Conservation (phyloP, 2,113 vertebrate genomes). For the Tychaedon coryphoeus region DNA sequence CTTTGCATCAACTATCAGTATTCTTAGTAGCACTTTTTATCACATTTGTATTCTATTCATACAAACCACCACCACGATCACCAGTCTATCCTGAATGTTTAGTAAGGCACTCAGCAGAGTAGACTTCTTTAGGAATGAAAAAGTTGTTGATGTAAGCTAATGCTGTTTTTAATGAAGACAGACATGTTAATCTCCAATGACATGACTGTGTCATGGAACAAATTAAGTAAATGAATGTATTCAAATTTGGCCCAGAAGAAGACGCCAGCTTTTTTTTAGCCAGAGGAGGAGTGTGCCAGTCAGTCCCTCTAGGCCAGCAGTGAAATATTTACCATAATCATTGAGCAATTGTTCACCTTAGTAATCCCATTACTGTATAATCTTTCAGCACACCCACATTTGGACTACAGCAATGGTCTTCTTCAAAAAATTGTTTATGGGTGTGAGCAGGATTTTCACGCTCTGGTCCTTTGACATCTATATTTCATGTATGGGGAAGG, state of each 20-base stretch:
- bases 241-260: conserved; percentile 4
- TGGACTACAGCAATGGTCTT: background rate
- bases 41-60: background rate
- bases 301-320: background rate
- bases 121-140: background rate
- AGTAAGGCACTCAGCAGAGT: background rate
- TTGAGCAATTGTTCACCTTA: conserved; percentile 31
- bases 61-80: background rate
- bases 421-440: background rate
- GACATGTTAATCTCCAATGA: conserved; percentile 3
- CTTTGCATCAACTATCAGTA: background rate
- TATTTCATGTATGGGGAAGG: background rate
- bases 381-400: background rate
- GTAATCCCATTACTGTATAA: conserved; percentile 36
- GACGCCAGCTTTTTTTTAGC: background rate
- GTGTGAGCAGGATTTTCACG: background rate
- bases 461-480: conserved; percentile 8
- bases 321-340: background rate
- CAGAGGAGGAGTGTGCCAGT: background rate
- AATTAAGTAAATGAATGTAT: conserved; percentile 17
- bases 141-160: background rate
- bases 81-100: background rate
- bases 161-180: background rate
- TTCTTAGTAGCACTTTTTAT: background rate
- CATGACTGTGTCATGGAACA: conserved; percentile 3